Conservation (phyloP, 1,140 invertebrate genomes). For the Tetramorium parvispinum region DNA sequence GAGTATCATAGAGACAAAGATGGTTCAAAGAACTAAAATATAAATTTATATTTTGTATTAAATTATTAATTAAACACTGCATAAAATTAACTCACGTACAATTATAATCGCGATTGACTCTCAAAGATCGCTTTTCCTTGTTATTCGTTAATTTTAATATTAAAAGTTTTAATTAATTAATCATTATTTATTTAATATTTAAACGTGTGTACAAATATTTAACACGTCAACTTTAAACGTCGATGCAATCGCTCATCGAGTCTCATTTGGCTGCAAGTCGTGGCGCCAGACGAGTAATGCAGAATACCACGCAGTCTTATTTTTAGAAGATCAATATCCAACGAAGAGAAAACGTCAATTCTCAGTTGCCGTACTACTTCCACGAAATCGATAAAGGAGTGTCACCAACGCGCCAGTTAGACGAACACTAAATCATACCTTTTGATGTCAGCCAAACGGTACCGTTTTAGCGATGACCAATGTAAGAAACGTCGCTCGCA, state of each 20-base stretch:
- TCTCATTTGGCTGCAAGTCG: constrained; percentile 14
- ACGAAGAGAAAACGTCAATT: constrained; percentile 45
- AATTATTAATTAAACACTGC: no score
- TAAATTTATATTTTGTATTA: no score
- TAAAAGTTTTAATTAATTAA: no score
- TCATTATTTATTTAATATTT: neutral
- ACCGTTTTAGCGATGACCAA: constrained; percentile 41
- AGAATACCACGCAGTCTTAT: constrained; percentile 16
- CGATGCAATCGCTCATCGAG: constrained; percentile 13
- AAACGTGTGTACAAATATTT: neutral
- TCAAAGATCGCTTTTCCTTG: no score
- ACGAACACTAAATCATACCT: constrained; percentile 45
- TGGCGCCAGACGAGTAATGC: neutral
- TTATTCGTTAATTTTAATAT: no score
- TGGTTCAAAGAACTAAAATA: no score
- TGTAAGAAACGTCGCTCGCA: constrained; percentile 3
- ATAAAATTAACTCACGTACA: no score
- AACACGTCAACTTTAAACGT: neutral
- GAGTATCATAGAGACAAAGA: no score
- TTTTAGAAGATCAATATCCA: constrained; percentile 61
- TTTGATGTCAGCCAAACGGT: neutral
- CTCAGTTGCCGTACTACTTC: constrained; percentile 17
- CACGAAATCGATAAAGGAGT: constrained; percentile 42
- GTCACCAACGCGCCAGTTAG: constrained; percentile 25
- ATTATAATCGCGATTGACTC: no score